phyloP scores from a whole-genome alignment of 2,888 invertebrate genomes.

The Anagyrus pseudococci region DNA sequence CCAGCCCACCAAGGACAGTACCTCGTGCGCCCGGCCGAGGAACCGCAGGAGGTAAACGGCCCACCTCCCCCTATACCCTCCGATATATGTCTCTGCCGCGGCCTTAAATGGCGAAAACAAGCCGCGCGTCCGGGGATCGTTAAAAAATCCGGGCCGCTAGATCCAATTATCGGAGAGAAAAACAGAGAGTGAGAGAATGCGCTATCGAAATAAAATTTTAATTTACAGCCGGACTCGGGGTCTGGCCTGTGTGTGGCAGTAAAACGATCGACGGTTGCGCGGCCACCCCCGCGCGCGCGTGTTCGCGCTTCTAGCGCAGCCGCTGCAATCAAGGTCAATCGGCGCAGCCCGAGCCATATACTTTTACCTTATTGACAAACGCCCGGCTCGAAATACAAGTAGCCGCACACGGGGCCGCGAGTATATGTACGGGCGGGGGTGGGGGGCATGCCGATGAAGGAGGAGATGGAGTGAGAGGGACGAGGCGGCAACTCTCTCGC shows the following conservation, averaged over 20 bases:
- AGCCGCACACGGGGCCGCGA: not conserved
- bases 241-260: too few relatives aligned
- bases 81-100: too few relatives aligned
- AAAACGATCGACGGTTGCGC: not conserved
- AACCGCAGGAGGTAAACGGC: conserved; percentile 27
- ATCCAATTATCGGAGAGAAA: too few relatives aligned
- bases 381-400: conserved; percentile 13
- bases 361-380: conserved; percentile 37
- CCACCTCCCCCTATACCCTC: too few relatives aligned
- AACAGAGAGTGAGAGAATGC: too few relatives aligned
- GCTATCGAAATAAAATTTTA: not conserved
- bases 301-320: not conserved
- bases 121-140: too few relatives aligned
- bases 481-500: too few relatives aligned
- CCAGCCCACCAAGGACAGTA: conserved; percentile 26
- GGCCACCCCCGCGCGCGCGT: too few relatives aligned
- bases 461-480: too few relatives aligned
- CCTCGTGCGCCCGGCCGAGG: conserved; percentile 20
- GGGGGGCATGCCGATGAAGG: not conserved
- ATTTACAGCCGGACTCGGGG: not conserved
- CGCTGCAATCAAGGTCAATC: conserved; percentile 32
- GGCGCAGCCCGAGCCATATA: conserved; percentile 3
- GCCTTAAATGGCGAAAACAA: too few relatives aligned
- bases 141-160: too few relatives aligned
- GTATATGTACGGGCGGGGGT: not conserved